Conservation (phyloP, 1,140 invertebrate species). For the Charaxes varanes region DNA sequence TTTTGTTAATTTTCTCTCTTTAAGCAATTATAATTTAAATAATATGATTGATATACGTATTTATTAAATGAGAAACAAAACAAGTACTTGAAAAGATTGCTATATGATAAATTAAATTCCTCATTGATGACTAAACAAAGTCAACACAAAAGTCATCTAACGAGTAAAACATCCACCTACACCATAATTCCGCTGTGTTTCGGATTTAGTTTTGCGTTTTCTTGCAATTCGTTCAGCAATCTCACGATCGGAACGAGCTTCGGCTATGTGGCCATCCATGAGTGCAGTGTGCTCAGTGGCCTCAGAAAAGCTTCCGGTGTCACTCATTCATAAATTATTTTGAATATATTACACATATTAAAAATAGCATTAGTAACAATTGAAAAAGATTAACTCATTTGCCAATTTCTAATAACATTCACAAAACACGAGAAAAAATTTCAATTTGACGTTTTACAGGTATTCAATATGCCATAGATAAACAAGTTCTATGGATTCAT, state of each 20-base stretch:
- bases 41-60: too few species aligned
- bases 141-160: neutral
- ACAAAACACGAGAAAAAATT: neutral
- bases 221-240: slow-evolving; percentile 58
- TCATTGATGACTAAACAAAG: slow-evolving; percentile 12
- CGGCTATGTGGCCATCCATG: slow-evolving; percentile 85
- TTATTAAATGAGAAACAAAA: too few species aligned
- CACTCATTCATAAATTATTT: slow-evolving; percentile 58
- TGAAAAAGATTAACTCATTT: too few species aligned
- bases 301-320: slow-evolving; percentile 51
- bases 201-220: slow-evolving; percentile 57
- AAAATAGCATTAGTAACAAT: slow-evolving; percentile 3
- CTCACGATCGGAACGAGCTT: slow-evolving; percentile 65
- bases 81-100: neutral
- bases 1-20: too few species aligned
- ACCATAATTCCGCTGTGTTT: slow-evolving; percentile 56
- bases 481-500: too few species aligned
- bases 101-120: slow-evolving; percentile 7
- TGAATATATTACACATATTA: slow-evolving; percentile 39
- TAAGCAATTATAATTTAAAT: too few species aligned
- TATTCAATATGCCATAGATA: too few species aligned
- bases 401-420: too few species aligned
- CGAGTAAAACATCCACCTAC: slow-evolving; percentile 35
- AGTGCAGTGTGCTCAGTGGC: slow-evolving; percentile 84
- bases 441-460: neutral